Percentiles rank a stretch among this genome's conserved stretches.
Conservation (phyloP, 2,888 invertebrate genomes). For the Agriopis leucophaearia region DNA sequence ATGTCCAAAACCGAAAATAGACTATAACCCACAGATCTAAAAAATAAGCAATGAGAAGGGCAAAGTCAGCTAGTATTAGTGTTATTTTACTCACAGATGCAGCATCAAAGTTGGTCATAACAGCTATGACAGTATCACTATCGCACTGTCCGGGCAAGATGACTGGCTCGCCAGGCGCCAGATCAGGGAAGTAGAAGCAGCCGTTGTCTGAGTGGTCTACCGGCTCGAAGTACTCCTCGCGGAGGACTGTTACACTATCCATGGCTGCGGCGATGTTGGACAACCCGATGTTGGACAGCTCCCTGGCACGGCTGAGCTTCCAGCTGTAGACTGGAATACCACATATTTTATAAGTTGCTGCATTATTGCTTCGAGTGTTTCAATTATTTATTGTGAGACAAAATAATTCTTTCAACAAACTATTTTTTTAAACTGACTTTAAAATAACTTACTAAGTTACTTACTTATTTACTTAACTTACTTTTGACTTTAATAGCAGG, state of each 20-base stretch:
- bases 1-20: too few relatives aligned
- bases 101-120: slow-evolving; percentile 63
- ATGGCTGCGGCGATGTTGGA: slow-evolving; percentile 59
- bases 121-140: slow-evolving; percentile 55
- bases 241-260: slow-evolving; percentile 57
- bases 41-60: too few relatives aligned
- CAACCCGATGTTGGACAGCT: slow-evolving; percentile 50
- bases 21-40: too few relatives aligned
- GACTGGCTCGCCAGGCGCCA: slow-evolving; percentile 63
- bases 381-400: neutral
- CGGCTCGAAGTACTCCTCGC: slow-evolving; percentile 63
- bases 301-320: slow-evolving; percentile 70
- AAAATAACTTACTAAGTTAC: too few relatives aligned
- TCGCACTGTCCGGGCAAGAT: slow-evolving; percentile 71
- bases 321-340: slow-evolving; percentile 70
- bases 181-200: slow-evolving; percentile 71
- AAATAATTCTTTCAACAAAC: too few relatives aligned
- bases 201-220: slow-evolving; percentile 66
- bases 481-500: too few relatives aligned
- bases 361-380: neutral
- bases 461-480: too few relatives aligned
- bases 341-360: neutral
- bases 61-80: neutral
- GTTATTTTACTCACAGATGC: slow-evolving; percentile 56
- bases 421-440: too few relatives aligned